Conservation (phyloP, 2,797 vertebrate genomes). For the Neomorphus geoffroyi region DNA sequence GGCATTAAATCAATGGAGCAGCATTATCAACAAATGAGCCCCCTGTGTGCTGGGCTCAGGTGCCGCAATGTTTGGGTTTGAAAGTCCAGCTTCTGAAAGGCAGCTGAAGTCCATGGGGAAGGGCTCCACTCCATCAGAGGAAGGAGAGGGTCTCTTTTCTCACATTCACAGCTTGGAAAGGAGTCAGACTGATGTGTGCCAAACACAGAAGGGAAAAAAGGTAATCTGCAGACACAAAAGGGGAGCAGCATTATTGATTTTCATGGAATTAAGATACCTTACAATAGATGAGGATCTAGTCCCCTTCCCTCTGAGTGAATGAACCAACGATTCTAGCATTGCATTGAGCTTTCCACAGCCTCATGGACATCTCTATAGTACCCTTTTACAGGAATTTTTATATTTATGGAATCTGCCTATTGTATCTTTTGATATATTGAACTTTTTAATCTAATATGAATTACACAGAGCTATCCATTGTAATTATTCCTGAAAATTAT, state of each 20-base stretch:
- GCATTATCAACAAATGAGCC: conserved; percentile 2
- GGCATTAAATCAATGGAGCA: not conserved
- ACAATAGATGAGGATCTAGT: not conserved
- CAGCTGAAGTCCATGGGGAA: not conserved
- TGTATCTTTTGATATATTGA: not conserved
- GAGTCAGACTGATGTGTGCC: not conserved
- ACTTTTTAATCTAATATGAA: not conserved
- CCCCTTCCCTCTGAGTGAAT: not conserved
- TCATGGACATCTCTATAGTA: not conserved
- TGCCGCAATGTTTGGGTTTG: not conserved
- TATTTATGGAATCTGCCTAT: not conserved
- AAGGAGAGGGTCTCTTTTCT: not conserved
- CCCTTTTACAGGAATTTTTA: not conserved
- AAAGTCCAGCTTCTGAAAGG: not conserved
- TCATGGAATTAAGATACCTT: not conserved
- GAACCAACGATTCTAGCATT: not conserved
- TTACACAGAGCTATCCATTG: not conserved
- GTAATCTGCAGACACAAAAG: not conserved
- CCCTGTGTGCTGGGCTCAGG: not conserved
- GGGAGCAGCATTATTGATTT: not conserved
- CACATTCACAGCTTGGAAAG: not conserved
- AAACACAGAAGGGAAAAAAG: not conserved
- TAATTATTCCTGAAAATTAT: not conserved
- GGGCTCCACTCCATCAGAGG: not conserved
- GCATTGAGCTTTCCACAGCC: not conserved